Conservation (phyloP, 1,140 invertebrate genomes). For the Anoplolepis gracilipes region DNA sequence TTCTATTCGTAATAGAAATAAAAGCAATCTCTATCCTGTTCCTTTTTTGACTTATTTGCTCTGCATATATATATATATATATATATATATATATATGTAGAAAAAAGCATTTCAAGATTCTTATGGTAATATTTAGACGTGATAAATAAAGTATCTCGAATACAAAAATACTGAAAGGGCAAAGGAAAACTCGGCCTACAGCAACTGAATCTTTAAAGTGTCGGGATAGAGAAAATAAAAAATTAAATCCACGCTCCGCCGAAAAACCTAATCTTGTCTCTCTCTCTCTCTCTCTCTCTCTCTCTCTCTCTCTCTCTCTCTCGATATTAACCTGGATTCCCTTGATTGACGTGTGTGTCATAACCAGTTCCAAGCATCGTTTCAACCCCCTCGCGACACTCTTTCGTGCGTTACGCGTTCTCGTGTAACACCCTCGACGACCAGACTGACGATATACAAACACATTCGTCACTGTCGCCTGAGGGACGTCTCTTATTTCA, state of each 20-base stretch:
- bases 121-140: neutral
- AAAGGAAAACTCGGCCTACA: neutral
- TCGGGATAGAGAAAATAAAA: neutral
- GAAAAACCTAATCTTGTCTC: constrained; percentile 22
- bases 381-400: constrained; percentile 19
- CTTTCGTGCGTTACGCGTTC: constrained; percentile 11
- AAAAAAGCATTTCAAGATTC: constrained; percentile 45
- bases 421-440: constrained; percentile 23
- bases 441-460: constrained; percentile 71
- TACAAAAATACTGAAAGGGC: neutral
- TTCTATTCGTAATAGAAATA: constrained; percentile 27
- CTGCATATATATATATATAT: constrained; percentile 22
- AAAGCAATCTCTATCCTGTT: constrained; percentile 20
- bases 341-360: constrained; percentile 41
- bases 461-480: constrained; percentile 69
- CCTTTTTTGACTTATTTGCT: constrained; percentile 57
- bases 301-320: too few species aligned
- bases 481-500: constrained; percentile 54
- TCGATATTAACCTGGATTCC: constrained; percentile 39
- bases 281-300: neutral
- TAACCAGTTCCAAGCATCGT: neutral
- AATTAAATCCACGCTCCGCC: neutral
- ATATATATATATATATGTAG: too few species aligned
- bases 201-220: too few species aligned
- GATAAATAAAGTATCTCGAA: neutral